Evolutionary conservation across 2,888 invertebrate genomes (phyloP), one percentile per base, ranked within the genome.

Genomic region (Andrena praecox): DNA sequence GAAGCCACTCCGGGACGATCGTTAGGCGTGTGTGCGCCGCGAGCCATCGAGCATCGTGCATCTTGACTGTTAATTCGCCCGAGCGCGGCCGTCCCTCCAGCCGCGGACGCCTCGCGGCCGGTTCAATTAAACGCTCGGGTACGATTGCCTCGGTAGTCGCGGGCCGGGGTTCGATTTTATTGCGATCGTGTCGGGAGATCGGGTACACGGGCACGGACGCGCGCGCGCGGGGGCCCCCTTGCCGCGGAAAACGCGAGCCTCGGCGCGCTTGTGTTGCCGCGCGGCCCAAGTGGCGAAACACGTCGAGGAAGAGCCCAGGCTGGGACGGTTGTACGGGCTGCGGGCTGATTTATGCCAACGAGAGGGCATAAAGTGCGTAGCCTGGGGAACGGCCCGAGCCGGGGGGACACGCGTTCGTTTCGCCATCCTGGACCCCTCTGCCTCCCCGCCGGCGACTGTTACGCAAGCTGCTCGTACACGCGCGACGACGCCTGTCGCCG

Each of bases 331-430:
- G 87, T 87, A 85, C 85, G 84, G 85, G 85, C 60, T 72, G 62
- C 67, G 12, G 86, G 86, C 82, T 90, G 91, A 92, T 92, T 92
- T 91, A 92, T 91, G 85, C 88, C 86, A 79, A 86, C 87, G 85
- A 89, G 77, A 85, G 90, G 84, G 87, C 90, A 90, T 91, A 91
- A 92, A 92, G 88, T 89, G 90, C 91, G 89, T 91, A 89, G 88
- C 89, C 80, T 84, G 77, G 87, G 69, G 87, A 89, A 80, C 73
- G 48, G n/a, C 59, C 62, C 35, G 71, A 66, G 72, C 66, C 68
- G 66, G 75, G 66, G 75, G 70, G 59, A 79, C 64, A 35, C 60
- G 80, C 59, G 76, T 79, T 71, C 70, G 54, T 62, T 73, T 74
- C 66, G 60, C 33, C 33, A 10, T 50, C 72, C 31, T 60, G 60